Evolutionary conservation across 2,888 invertebrate species (phyloP).

Genomic region (Smittia aterrima): DNA sequence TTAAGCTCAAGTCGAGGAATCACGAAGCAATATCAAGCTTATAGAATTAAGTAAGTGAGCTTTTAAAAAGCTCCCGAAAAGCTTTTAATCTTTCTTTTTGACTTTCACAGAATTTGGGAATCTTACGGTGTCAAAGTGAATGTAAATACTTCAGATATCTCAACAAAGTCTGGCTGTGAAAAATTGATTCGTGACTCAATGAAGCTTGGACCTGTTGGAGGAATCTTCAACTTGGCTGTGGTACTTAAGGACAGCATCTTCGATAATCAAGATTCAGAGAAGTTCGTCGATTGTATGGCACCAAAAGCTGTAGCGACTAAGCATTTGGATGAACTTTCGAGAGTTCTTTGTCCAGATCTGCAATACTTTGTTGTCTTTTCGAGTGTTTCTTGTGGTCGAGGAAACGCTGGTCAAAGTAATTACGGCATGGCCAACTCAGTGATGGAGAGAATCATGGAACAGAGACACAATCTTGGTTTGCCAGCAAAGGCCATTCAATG

Average conservation of each 20-base stretch:
- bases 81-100: constrained; percentile 39
- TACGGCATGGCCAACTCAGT: constrained; percentile 88
- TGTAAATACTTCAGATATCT: constrained; percentile 55
- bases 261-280: constrained; percentile 70
- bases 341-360: constrained; percentile 58
- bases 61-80: neutral
- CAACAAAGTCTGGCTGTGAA: constrained; percentile 39
- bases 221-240: constrained; percentile 79
- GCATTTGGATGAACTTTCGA: constrained; percentile 68
- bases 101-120: constrained; percentile 66
- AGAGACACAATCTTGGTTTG: constrained; percentile 64
- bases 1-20: constrained; percentile 79
- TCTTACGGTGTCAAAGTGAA: constrained; percentile 66
- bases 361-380: constrained; percentile 87
- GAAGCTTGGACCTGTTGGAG: constrained; percentile 35
- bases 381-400: constrained; percentile 86
- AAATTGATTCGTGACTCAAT: constrained; percentile 14
- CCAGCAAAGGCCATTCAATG: constrained; percentile 86
- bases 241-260: constrained; percentile 72
- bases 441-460: constrained; percentile 85
- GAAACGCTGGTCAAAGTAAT: constrained; percentile 88
- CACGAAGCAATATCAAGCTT: constrained; percentile 76
- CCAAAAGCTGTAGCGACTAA: constrained; percentile 80
- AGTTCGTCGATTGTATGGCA: constrained; percentile 65
- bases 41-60: constrained; percentile 61